A percentile compares a stretch with the other conserved stretches of the same genome.
Conservation (phyloP, 2,113 vertebrate genomes). For the Ameiurus melas region DNA sequence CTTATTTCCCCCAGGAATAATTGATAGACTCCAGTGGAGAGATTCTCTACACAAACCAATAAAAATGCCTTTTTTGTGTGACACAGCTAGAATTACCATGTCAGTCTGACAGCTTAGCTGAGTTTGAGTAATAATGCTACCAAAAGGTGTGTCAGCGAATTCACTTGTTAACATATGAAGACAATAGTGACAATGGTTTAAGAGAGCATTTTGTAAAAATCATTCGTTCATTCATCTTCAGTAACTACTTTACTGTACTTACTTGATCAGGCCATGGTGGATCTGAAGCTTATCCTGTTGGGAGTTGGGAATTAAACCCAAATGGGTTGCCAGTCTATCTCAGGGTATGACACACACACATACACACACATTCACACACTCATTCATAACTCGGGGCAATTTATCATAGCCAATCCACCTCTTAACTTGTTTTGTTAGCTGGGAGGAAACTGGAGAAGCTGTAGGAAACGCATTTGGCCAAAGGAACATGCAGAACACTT, state of each 20-base stretch:
- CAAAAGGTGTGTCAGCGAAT: background rate
- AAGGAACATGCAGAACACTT: background rate
- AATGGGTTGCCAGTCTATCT: background rate
- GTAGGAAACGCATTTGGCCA: no score
- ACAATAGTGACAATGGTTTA: background rate
- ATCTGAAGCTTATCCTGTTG: background rate
- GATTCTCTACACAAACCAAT: conserved; percentile 52
- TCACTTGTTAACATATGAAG: background rate
- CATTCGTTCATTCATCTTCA: background rate
- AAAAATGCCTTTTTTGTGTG: conserved; percentile 39
- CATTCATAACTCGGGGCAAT: background rate
- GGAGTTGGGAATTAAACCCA: background rate
- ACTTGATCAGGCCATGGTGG: background rate
- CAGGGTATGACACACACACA: background rate
- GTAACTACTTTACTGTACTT: background rate
- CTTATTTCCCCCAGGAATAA: conserved; percentile 59
- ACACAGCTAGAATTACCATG: conserved; percentile 37
- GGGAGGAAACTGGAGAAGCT: background rate
- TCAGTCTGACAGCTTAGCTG: conserved; percentile 20
- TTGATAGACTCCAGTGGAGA: conserved; percentile 38
- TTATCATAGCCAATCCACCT: background rate
- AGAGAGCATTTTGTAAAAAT: background rate
- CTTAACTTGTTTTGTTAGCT: background rate
- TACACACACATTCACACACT: background rate
- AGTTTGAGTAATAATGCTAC: conserved; percentile 34